Percentiles rank a stretch among this genome's conserved stretches.
phyloP scores from a whole-genome alignment of 2,113 vertebrate genomes.

The Leptodactylus fuscus region DNA sequence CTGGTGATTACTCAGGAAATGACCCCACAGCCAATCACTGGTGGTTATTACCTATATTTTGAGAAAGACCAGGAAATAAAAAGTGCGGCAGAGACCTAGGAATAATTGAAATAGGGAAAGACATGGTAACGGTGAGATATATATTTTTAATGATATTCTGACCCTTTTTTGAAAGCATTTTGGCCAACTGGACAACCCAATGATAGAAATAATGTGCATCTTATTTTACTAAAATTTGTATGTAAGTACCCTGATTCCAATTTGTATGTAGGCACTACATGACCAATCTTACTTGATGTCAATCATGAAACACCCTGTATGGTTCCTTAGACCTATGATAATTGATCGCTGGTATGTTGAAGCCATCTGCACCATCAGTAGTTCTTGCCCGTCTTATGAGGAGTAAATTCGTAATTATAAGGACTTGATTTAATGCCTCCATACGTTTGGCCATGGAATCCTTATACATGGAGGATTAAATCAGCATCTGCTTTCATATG shows the following conservation, averaged over 20 bases:
- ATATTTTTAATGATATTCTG: no score
- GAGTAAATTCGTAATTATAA: not conserved
- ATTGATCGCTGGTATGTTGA: slow-evolving; percentile 28
- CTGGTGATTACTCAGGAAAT: no score
- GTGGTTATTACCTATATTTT: no score
- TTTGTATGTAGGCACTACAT: not conserved
- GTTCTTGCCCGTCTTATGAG: not conserved
- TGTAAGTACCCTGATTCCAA: not conserved
- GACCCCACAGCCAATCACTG: no score
- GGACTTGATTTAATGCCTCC: slow-evolving; percentile 28
- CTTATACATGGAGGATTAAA: slow-evolving; percentile 20
- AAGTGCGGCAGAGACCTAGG: no score
- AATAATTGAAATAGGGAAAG: no score
- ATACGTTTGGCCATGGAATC: not conserved
- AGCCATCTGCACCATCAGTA: not conserved
- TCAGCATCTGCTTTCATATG: slow-evolving; percentile 12
- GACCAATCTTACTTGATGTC: not conserved
- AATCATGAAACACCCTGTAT: not conserved
- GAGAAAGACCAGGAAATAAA: no score
- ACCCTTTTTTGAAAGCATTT: no score
- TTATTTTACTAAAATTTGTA: no score
- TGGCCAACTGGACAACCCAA: no score
- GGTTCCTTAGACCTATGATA: slow-evolving; percentile 23
- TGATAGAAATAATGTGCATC: no score
- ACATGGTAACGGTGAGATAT: no score